These are phyloP conservation scores for Lethrus apterus DNA, from an alignment of 1,140 invertebrate genomes.

Conservation along the genomic window DNA sequence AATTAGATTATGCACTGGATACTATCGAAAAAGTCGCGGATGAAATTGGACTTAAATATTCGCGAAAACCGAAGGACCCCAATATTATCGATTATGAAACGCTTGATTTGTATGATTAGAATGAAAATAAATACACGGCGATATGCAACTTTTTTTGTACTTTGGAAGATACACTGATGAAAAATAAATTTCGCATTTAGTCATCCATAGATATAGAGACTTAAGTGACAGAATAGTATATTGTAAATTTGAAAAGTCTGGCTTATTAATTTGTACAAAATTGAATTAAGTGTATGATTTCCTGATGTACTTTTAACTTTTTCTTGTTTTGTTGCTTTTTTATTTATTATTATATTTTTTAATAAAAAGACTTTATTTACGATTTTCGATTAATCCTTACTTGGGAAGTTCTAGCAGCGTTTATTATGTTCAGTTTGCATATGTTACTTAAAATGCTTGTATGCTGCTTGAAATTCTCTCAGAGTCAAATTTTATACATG, in stretches of 20 bases:
- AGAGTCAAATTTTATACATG: too few species aligned
- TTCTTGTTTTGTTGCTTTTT: neutral
- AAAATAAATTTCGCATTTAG: too few species aligned
- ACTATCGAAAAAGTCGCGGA: conserved; percentile 64
- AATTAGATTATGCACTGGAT: conserved; percentile 79
- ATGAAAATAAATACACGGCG: neutral
- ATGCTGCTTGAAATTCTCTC: too few species aligned
- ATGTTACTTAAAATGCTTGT: too few species aligned
- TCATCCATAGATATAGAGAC: too few species aligned
- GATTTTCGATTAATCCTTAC: neutral
- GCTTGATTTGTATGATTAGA: conserved; percentile 19
- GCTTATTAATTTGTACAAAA: too few species aligned
- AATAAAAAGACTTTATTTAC: conserved; percentile 6
- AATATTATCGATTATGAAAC: conserved; percentile 51
- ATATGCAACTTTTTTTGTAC: conserved; percentile 7
- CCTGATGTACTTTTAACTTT: neutral
- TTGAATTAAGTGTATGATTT: too few species aligned
- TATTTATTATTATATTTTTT: conserved; percentile 10
- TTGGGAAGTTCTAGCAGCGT: neutral
- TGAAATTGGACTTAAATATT: conserved; percentile 66
- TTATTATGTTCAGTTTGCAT: too few species aligned
- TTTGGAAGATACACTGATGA: too few species aligned
- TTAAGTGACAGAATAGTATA: too few species aligned
- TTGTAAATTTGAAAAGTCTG: too few species aligned
- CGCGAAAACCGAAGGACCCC: conserved; percentile 50